Percentiles rank a stretch among this genome's conserved stretches.
These are phyloP conservation scores for Popillia japonica DNA, from an alignment of 1,140 invertebrate species.

Conservation along the genomic window DNA sequence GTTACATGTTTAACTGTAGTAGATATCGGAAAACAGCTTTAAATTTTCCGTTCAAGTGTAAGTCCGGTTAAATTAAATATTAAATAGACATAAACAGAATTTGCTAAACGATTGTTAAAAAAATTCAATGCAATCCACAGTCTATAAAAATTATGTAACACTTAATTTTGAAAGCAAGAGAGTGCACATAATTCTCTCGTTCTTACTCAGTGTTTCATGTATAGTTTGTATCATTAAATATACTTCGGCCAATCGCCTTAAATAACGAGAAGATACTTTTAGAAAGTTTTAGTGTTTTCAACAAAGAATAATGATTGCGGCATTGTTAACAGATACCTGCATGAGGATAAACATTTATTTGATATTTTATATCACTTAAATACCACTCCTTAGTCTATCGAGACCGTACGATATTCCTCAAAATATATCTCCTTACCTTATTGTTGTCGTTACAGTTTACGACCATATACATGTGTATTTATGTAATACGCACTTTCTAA, in stretches of 20 bases:
- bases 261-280: conserved; percentile 7
- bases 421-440: conserved; percentile 12
- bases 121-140: too few relatives aligned
- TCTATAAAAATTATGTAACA: too few relatives aligned
- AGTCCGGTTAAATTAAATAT: too few relatives aligned
- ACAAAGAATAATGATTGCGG: conserved; percentile 24
- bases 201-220: too few relatives aligned
- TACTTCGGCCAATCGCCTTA: neutral
- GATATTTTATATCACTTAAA: conserved; percentile 14
- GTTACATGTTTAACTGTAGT: too few relatives aligned
- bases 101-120: too few relatives aligned
- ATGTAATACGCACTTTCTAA: conserved; percentile 10
- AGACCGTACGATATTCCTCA: conserved; percentile 7
- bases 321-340: conserved; percentile 14
- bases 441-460: conserved; percentile 9
- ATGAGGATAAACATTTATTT: conserved; percentile 1
- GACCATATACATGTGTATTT: conserved; percentile 16
- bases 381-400: conserved; percentile 23
- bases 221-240: neutral
- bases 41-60: too few relatives aligned
- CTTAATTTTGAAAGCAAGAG: too few relatives aligned
- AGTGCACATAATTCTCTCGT: too few relatives aligned
- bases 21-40: too few relatives aligned
- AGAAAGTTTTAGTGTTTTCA: conserved; percentile 34
- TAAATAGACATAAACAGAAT: too few relatives aligned